Evolutionary conservation across 2,888 invertebrate species (phyloP), one percentile per base, ranked within the genome.

Genomic region (Eupeodes luniger): DNA sequence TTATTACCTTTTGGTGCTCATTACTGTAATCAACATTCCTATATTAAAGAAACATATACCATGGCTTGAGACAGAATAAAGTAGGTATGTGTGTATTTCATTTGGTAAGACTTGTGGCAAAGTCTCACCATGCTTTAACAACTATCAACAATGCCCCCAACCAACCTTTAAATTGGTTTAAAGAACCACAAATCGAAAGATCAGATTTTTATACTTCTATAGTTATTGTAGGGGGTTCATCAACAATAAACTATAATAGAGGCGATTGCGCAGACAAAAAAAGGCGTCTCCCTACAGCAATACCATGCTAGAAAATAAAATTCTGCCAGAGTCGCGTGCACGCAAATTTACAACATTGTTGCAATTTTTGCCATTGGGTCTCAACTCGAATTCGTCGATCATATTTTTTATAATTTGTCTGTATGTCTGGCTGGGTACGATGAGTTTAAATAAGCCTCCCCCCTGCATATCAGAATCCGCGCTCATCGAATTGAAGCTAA

Each of bases 321-420:
- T 55, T 76, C 76, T 69, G n/a, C 44, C 14, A 10, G 27, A 49
- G 67, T 81, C 80, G 76, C 77, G 62, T 87, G 83, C 55, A 79
- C 70, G 66, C 79, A 80, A 75, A 79, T 76, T 74, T 72, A 66
- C 59, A 61, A 87, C 87, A 81, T 51, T 84, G 80, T 87, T 87
- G 87, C 84, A 75, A 72, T 40, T 64, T 36, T 53, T 53, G 53
- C 69, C 69, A 69, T 51, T 69, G 69, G 69, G 40, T 5, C 69
- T 53, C 0, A 10, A 36, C 69, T 53, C 0, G n/a, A 36, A 69
- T 69, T 51, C n/a, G n/a, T 34, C 36, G 34, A 3, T 40, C 40
- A 40, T 40, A 69, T 53, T 53, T 53, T 69, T 69, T 69, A 69
- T 36, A 69, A 53, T 47, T 66, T 66, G 27, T 55, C 55, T 36